A percentile compares a stretch with the other conserved stretches of the same genome.
These are phyloP conservation scores for Troides helena DNA, from an alignment of 2,888 invertebrate species.

Conservation along the genomic window DNA sequence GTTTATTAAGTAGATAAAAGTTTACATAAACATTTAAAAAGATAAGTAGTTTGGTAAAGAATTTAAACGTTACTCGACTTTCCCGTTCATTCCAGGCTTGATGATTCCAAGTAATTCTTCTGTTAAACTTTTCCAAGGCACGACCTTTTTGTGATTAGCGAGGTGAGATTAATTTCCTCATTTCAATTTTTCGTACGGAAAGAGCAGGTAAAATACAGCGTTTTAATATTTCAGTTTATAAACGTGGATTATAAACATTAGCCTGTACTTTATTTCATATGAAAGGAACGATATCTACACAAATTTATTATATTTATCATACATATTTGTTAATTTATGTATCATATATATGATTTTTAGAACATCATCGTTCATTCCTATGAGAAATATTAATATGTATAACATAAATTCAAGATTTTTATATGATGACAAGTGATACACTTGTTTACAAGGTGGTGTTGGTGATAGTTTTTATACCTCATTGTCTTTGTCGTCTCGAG, in stretches of 20 bases:
- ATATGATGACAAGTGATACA: no score
- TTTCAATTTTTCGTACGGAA: background rate
- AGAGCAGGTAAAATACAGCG: background rate
- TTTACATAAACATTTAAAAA: no score
- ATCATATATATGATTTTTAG: no score
- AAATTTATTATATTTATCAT: no score
- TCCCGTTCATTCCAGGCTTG: background rate
- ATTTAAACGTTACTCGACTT: background rate
- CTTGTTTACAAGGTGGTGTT: background rate
- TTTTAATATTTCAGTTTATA: background rate
- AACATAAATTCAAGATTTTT: no score
- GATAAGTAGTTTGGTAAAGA: background rate
- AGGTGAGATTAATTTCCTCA: conserved; percentile 12
- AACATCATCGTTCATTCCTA: no score
- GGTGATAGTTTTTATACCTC: no score
- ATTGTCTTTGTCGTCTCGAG: background rate
- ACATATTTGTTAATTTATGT: no score
- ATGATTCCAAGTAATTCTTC: conserved; percentile 1
- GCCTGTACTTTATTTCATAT: background rate
- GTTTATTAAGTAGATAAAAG: no score
- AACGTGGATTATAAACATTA: background rate
- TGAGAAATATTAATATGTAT: no score
- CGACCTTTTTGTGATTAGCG: conserved; percentile 15
- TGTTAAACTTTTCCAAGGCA: background rate
- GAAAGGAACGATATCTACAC: no score